Conservation (phyloP, 2,797 vertebrate species). For the Amphiprion clarkii region DNA sequence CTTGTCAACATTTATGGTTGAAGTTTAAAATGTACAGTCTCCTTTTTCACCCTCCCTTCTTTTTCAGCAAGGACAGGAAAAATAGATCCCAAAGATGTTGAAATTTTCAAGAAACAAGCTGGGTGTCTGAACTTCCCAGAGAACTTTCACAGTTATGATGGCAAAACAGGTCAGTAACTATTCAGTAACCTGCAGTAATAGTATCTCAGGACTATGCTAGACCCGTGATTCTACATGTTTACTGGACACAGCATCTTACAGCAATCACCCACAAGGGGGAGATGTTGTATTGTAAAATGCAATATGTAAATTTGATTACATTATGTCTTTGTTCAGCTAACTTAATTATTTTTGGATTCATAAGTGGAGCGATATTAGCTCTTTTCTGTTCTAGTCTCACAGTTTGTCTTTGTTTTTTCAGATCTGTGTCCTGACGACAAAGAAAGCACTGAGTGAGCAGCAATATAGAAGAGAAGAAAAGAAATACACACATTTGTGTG, state of each 20-base stretch:
- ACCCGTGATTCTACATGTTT: not conserved
- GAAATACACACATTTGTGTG: not conserved
- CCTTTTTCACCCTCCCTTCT: not conserved
- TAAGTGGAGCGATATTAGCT: not conserved
- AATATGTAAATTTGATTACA: not conserved
- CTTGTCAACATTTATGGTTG: not conserved
- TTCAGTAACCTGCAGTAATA: not conserved
- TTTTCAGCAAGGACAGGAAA: conserved; percentile 75
- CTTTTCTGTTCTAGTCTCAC: not conserved
- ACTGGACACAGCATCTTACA: not conserved
- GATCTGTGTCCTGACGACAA: conserved; percentile 77
- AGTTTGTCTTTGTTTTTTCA: conserved; percentile 55
- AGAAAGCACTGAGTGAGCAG: conserved; percentile 55
- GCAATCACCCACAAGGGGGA: conserved; percentile 62
- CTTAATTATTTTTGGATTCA: not conserved
- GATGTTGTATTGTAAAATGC: conserved; percentile 17
- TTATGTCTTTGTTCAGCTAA: not conserved
- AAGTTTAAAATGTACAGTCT: not conserved
- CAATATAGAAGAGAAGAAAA: conserved; percentile 9
- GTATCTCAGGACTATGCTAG: not conserved
- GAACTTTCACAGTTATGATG: conserved; percentile 71
- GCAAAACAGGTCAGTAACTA: conserved; percentile 70
- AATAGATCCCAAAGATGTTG: conserved; percentile 65
- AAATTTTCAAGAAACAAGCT: conserved; percentile 75
- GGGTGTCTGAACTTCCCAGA: conserved; percentile 78